Conservation (phyloP, 2,888 invertebrate species). For the Yponomeuta sedellus region DNA sequence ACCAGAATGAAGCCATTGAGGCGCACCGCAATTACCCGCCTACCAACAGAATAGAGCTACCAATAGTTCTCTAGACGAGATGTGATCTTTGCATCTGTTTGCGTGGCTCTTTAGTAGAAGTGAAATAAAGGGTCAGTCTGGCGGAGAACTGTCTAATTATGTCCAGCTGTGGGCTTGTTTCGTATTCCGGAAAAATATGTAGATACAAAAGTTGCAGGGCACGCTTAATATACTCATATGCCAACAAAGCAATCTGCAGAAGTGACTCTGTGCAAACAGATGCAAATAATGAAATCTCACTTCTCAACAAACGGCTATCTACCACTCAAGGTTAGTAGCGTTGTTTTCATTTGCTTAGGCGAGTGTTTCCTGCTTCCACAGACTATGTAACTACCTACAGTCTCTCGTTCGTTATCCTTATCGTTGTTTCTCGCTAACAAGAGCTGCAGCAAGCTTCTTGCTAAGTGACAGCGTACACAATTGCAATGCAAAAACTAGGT, state of each 20-base stretch:
- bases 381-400: background rate
- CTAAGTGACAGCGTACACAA: conserved; percentile 12
- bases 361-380: background rate
- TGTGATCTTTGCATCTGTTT: background rate
- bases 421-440: background rate
- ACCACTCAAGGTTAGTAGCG: background rate
- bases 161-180: too few relatives aligned
- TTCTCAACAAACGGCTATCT: too few relatives aligned
- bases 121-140: background rate
- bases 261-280: too few relatives aligned
- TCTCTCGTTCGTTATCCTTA: background rate
- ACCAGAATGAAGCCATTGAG: conserved; percentile 37
- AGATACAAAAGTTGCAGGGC: too few relatives aligned
- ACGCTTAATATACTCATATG: too few relatives aligned
- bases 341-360: background rate
- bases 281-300: too few relatives aligned
- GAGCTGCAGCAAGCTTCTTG: background rate
- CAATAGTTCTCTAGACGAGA: background rate
- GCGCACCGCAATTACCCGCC: background rate
- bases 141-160: too few relatives aligned
- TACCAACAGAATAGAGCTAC: background rate
- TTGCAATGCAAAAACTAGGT: background rate
- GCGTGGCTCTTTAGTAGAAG: background rate
- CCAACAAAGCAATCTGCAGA: too few relatives aligned
- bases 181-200: too few relatives aligned